Evolutionary conservation across 1,140 invertebrate genomes (phyloP).

Genomic region (Zeugodacus cucurbitae): DNA sequence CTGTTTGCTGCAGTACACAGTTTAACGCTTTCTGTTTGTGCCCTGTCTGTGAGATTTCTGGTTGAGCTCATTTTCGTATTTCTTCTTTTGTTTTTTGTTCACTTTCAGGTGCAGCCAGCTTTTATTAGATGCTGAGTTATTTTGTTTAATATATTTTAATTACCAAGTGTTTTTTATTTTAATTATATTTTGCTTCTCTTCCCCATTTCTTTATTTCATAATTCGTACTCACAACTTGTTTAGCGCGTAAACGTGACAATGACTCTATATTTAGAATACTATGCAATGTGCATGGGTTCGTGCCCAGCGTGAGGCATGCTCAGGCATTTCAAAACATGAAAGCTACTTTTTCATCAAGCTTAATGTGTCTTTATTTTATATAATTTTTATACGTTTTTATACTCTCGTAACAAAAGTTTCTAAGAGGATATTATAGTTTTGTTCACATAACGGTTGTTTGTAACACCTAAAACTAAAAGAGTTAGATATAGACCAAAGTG

Average conservation of each 20-base stretch:
- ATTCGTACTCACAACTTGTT: neutral
- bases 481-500: too few species aligned
- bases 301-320: neutral
- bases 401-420: too few species aligned
- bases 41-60: too few species aligned
- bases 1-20: too few species aligned
- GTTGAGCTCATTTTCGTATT: too few species aligned
- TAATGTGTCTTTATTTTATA: too few species aligned
- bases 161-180: neutral
- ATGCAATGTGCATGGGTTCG: neutral
- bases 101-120: neutral
- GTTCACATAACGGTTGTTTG: too few species aligned
- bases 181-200: neutral
- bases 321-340: neutral
- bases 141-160: neutral
- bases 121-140: neutral
- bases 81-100: too few species aligned
- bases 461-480: too few species aligned
- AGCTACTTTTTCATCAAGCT: neutral
- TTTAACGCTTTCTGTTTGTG: too few species aligned
- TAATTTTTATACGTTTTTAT: too few species aligned
- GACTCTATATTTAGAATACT: conserved; percentile 31
- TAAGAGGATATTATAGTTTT: too few species aligned
- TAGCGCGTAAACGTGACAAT: neutral
- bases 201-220: neutral